Percentiles rank a stretch among this genome's conserved stretches.
Conservation (phyloP, 1,140 invertebrate species). For the Drosophila triauraria region DNA sequence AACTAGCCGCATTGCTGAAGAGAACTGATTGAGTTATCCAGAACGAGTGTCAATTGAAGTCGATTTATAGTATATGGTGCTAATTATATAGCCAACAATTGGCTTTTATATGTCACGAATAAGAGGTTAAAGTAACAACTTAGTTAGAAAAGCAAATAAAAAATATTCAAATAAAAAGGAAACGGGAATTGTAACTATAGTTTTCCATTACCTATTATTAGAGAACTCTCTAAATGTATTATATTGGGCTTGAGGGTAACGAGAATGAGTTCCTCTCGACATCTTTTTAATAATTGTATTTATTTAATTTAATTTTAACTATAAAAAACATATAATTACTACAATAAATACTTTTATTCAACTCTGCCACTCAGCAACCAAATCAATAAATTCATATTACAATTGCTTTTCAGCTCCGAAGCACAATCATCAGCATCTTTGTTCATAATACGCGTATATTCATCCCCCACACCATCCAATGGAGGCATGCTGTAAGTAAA, state of each 20-base stretch:
- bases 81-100: constrained; percentile 28
- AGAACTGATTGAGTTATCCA: constrained; percentile 64
- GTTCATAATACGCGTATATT: constrained; percentile 66
- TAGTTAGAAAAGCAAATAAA: not conserved
- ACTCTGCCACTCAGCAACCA: constrained; percentile 61
- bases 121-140: not conserved
- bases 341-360: constrained; percentile 15
- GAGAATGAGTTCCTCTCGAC: no score
- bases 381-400: constrained; percentile 67
- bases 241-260: no score
- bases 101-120: not conserved
- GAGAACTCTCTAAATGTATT: not conserved
- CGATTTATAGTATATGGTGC: not conserved
- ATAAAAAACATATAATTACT: no score
- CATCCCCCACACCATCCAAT: constrained; percentile 68
- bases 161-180: not conserved
- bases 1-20: constrained; percentile 38
- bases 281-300: no score
- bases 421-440: constrained; percentile 56
- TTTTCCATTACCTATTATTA: not conserved
- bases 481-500: constrained; percentile 59
- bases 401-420: constrained; percentile 48
- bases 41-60: constrained; percentile 1
- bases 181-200: not conserved
- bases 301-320: no score